phyloP scores from a whole-genome alignment of 2,113 vertebrate genomes.

The Gopherus evgoodei region DNA sequence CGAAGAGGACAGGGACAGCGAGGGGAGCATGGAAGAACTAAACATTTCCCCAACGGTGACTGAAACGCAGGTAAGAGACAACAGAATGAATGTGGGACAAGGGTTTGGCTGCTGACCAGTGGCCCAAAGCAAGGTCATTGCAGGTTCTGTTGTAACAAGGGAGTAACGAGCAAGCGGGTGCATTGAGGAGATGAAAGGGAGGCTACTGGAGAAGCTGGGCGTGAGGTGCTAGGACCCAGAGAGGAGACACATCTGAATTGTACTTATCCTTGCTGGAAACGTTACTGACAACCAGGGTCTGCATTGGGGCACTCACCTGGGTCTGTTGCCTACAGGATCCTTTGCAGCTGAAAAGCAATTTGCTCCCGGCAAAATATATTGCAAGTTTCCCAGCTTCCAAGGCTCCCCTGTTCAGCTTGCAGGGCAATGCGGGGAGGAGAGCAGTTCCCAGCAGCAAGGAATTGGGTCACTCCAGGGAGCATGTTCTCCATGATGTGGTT shows the following conservation, averaged over 20 bases:
- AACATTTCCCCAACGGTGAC: accelerated
- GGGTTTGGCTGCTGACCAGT: accelerated
- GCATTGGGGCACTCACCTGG: neutral
- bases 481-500: neutral
- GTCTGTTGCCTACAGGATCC: neutral
- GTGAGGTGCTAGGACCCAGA: neutral
- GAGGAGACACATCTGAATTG: neutral
- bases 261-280: neutral
- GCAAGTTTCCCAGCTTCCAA: neutral
- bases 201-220: neutral
- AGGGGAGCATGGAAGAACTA: neutral
- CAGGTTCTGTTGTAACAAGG: neutral
- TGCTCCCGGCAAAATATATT: neutral
- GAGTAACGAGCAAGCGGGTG: neutral
- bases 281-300: neutral
- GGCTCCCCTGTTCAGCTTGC: neutral
- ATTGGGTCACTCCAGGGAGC: neutral
- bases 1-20: accelerated
- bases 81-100: too few relatives aligned
- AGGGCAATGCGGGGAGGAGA: neutral
- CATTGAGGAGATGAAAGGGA: neutral
- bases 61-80: neutral
- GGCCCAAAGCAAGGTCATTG: neutral
- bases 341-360: neutral
- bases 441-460: neutral